Base-by-base conservation (phyloP, 1,140 invertebrate species). In the Ostrea denselamellosa region DNA sequence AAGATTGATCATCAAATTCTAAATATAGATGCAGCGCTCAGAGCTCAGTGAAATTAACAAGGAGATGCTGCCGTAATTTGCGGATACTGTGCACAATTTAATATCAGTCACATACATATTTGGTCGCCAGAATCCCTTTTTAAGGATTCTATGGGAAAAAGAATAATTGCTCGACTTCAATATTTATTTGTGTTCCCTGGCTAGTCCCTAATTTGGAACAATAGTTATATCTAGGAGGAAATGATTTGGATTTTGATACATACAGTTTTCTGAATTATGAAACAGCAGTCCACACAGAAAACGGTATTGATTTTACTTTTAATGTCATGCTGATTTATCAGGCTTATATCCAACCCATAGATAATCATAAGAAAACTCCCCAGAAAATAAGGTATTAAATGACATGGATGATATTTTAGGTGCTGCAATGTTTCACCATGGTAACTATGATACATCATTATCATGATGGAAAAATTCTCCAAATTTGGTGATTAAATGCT, bases 1-100 rank as follows among this genome's bases (percentile, higher is more conserved):
- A 77, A 77, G 68, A 77, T 77, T 77, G 68, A 77, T 77, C 68
- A 77, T 77, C 68, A 34, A 77, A 77, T 71, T 77, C 68, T 77
- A 77, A 28, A 77, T 77, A 77, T 77, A 77, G 68, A 22, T 25
- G 9, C 25, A 28, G 68, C 28, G 68, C 68, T 77, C 25, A 10
- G 14, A 77, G 28, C 56, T 62, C 56, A 7, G n/a, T 62, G 56
- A n/a, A 62, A 62, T 62, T 62, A 62, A 34, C 68, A 28, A 77
- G 68, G 68, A 77, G 68, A 77, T 12, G 68, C 68, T 12, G 28
- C 34, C 68, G 68, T 77, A 77, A 77, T 28, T 77, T 77, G 68
- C 22, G 68, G 68, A 77, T 77, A 28, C 68, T 77, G 68, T 77
- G 68, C 68, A 77, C 68, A 77, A 77, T 77, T 77, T 77, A 77